Evolutionary conservation across 2,888 invertebrate species (phyloP).

Genomic region (Rhodophaea formosa): DNA sequence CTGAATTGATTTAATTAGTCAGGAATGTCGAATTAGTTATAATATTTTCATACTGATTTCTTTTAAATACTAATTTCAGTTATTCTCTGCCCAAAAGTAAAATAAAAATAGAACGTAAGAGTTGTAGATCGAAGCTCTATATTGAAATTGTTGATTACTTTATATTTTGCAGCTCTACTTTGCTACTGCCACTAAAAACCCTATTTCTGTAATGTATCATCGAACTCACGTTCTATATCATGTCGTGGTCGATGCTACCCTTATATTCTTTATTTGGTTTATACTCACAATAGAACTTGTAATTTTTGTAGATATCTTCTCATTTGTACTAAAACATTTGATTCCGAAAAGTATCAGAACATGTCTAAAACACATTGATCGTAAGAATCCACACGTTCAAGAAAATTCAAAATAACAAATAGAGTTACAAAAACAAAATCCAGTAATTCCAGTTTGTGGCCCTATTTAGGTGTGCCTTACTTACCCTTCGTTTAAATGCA

Average conservation of each 20-base stretch:
- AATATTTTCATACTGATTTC: too few species aligned
- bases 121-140: too few species aligned
- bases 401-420: neutral
- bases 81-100: too few species aligned
- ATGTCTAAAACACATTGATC: too few species aligned
- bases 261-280: conserved; percentile 44
- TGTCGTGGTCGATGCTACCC: conserved; percentile 54
- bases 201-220: conserved; percentile 34
- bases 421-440: neutral
- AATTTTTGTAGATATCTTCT: conserved; percentile 61
- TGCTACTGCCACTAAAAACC: conserved; percentile 21
- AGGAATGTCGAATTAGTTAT: too few species aligned
- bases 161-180: neutral
- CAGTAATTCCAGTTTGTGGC: conserved; percentile 6
- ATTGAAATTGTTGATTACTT: too few species aligned
- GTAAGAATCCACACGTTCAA: too few species aligned
- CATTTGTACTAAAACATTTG: neutral
- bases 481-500: conserved; percentile 25
- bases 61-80: too few species aligned
- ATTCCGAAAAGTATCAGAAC: neutral
- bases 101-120: too few species aligned
- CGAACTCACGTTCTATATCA: conserved; percentile 51
- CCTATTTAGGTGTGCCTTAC: conserved; percentile 6
- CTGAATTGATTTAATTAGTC: too few species aligned
- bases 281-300: conserved; percentile 39